A percentile compares a stretch with the other conserved stretches of the same genome.
These are phyloP conservation scores for Hypomesus transpacificus DNA, from an alignment of 2,113 vertebrate species.

Conservation along the genomic window DNA sequence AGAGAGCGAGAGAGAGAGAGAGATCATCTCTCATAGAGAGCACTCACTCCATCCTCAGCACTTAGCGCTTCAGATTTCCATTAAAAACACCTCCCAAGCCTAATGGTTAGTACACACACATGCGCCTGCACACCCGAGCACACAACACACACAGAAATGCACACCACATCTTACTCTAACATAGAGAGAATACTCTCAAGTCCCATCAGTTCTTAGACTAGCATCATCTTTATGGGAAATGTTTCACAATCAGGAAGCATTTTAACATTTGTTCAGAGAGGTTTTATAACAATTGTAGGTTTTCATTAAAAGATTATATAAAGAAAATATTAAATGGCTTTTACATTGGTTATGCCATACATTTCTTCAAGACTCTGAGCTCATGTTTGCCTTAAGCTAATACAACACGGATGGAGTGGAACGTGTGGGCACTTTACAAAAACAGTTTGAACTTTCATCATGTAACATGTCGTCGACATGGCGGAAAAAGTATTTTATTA, in stretches of 20 bases:
- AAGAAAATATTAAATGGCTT: neutral
- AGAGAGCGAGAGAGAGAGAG: slow-evolving; percentile 35
- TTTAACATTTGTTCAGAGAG: slow-evolving; percentile 9
- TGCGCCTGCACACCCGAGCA: slow-evolving; percentile 5
- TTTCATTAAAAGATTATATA: neutral
- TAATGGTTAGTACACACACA: slow-evolving; percentile 57
- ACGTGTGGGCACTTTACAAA: neutral
- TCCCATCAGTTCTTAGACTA: slow-evolving; percentile 47
- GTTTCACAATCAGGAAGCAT: slow-evolving; percentile 20
- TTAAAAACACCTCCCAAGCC: slow-evolving; percentile 71
- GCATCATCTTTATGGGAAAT: slow-evolving; percentile 47
- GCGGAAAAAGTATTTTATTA: neutral
- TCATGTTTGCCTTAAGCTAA: neutral
- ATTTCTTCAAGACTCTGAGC: neutral
- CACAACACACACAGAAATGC: neutral
- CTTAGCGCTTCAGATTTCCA: slow-evolving; percentile 72
- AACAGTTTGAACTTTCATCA: neutral
- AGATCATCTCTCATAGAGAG: slow-evolving; percentile 60
- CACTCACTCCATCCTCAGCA: slow-evolving; percentile 65
- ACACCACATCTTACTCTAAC: neutral
- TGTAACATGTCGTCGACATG: neutral
- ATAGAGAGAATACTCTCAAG: slow-evolving; percentile 42
- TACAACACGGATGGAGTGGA: no score
- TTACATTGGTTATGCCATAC: slow-evolving; percentile 1
- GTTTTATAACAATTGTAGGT: neutral